Percentiles rank a stretch among this genome's conserved stretches.
phyloP scores from a whole-genome alignment of 2,888 invertebrate species.

The Dicyrtoma fusca region DNA sequence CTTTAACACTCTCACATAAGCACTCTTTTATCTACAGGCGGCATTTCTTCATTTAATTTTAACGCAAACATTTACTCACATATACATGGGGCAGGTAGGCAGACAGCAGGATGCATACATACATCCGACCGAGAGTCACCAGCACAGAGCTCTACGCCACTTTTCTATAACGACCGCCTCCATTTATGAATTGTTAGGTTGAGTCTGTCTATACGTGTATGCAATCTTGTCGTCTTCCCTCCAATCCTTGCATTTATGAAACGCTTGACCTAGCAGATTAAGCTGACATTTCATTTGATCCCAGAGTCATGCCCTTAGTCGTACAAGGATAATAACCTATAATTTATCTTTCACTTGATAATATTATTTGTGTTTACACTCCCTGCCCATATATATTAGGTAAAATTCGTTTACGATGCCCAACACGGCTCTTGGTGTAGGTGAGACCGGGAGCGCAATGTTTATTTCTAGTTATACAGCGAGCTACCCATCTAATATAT shows the following conservation, averaged over 20 bases:
- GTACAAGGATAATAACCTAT: slow-evolving; percentile 7
- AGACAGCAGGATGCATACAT: background rate
- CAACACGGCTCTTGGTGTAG: too few species aligned
- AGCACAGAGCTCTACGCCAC: background rate
- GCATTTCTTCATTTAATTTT: slow-evolving; percentile 18
- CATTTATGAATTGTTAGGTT: too few species aligned
- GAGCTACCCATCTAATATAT: too few species aligned
- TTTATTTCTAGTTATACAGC: too few species aligned
- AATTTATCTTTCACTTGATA: background rate
- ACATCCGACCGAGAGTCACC: too few species aligned
- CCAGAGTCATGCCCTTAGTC: background rate
- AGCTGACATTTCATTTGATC: slow-evolving; percentile 9
- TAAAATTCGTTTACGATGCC: too few species aligned
- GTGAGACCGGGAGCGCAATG: too few species aligned
- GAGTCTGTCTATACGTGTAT: too few species aligned
- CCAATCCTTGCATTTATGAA: background rate
- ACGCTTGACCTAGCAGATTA: slow-evolving; percentile 9
- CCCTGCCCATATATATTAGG: too few species aligned
- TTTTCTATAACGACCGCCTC: background rate
- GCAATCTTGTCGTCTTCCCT: too few species aligned
- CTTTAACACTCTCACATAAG: background rate
- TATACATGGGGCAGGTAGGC: background rate
- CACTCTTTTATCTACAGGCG: background rate
- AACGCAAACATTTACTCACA: slow-evolving; percentile 2
- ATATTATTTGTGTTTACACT: too few species aligned